phyloP scores from a whole-genome alignment of 2,888 invertebrate genomes.

The Mechanitis mazaeus region DNA sequence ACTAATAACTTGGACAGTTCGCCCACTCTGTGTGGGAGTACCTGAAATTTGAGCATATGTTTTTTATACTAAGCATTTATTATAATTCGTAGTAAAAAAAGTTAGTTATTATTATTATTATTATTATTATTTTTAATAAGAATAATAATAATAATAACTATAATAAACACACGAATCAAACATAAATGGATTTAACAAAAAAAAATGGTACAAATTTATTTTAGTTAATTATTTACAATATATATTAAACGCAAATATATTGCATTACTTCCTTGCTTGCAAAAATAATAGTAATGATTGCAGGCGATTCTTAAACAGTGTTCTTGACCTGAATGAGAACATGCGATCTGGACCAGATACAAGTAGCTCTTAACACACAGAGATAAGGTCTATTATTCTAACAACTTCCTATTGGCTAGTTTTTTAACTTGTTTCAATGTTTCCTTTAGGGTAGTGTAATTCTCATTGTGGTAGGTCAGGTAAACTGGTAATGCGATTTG shows the following conservation, averaged over 20 bases:
- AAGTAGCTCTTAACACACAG: conserved; percentile 2
- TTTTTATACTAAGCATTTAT: too few relatives aligned
- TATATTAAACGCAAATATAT: conserved; percentile 2
- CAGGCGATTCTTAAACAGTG: conserved; percentile 46
- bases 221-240: background rate
- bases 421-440: conserved; percentile 17
- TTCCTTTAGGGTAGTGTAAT: conserved; percentile 20
- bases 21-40: too few relatives aligned
- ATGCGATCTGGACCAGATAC: conserved; percentile 19
- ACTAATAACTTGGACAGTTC: too few relatives aligned
- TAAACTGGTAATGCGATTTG: conserved; percentile 15
- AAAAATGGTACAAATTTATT: background rate
- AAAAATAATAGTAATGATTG: conserved; percentile 40
- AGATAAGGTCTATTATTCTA: conserved; percentile 7
- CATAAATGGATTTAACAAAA: too few relatives aligned
- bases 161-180: too few relatives aligned
- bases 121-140: too few relatives aligned
- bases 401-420: conserved; percentile 19
- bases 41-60: too few relatives aligned
- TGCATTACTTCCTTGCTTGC: conserved; percentile 30
- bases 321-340: conserved; percentile 46
- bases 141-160: too few relatives aligned
- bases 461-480: conserved; percentile 31
- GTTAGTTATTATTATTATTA: too few relatives aligned
- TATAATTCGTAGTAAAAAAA: background rate